These are phyloP conservation scores for Alouatta palliata DNA, from an alignment of 2,113 vertebrate species.

Conservation along the genomic window DNA sequence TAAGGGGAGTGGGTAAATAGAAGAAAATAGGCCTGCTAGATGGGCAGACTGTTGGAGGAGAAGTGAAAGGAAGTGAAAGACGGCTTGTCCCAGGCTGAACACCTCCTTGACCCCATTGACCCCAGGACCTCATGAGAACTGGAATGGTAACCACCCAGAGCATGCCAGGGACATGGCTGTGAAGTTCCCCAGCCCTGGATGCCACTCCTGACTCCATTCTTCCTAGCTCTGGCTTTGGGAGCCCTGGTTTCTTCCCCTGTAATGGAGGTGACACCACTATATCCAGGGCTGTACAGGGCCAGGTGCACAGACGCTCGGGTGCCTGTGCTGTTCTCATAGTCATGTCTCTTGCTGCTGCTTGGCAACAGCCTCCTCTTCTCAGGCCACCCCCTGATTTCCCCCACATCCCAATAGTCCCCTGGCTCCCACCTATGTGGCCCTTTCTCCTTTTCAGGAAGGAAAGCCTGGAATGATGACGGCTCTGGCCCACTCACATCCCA, in stretches of 20 bases:
- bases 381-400: constrained; percentile 23
- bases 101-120: background rate
- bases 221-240: background rate
- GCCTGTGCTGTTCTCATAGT: background rate
- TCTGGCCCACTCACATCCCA: constrained; percentile 51
- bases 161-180: background rate
- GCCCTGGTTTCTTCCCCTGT: background rate
- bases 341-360: constrained; percentile 21
- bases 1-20: background rate
- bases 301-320: background rate
- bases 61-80: background rate
- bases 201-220: background rate
- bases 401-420: constrained; percentile 46
- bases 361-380: constrained; percentile 62
- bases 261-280: too few species aligned
- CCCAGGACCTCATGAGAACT: background rate
- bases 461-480: background rate
- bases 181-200: background rate
- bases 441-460: constrained; percentile 63
- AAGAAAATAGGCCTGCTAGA: background rate
- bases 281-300: background rate
- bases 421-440: constrained; percentile 52
- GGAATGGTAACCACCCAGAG: background rate
- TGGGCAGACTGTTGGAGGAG: background rate
- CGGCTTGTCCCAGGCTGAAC: background rate